A percentile compares a stretch with the other conserved stretches of the same genome.
phyloP scores from a whole-genome alignment of 2,113 vertebrate species.

The Calypte anna region DNA sequence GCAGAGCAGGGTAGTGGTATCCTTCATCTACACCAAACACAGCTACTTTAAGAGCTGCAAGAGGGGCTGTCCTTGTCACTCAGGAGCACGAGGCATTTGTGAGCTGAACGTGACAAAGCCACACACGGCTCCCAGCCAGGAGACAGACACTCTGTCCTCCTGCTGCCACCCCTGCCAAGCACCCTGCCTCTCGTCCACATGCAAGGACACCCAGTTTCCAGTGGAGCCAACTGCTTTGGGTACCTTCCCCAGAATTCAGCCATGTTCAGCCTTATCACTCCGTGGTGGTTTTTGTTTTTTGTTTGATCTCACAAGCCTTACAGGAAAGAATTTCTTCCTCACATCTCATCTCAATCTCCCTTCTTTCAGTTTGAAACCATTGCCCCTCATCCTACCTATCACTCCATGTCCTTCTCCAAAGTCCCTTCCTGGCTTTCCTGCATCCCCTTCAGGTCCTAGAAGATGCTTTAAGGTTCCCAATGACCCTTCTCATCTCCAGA shows the following conservation, averaged over 20 bases:
- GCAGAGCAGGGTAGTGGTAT: not conserved
- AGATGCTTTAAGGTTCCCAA: no score
- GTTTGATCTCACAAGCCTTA: no score
- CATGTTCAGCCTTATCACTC: not conserved
- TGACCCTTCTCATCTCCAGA: no score
- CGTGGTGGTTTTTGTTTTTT: no score
- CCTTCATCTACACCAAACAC: not conserved
- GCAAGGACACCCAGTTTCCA: not conserved
- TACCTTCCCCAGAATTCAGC: rapidly evolving
- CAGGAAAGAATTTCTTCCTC: no score
- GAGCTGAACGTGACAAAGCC: not conserved
- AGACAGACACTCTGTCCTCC: rapidly evolving
- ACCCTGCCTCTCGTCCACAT: not conserved
- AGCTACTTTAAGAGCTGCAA: not conserved
- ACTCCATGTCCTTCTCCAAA: no score
- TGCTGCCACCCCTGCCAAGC: not conserved
- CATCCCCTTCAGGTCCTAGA: no score
- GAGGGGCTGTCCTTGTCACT: not conserved
- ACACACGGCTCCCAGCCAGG: not conserved
- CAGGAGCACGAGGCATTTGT: not conserved
- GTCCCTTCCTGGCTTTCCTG: no score
- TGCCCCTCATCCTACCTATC: no score
- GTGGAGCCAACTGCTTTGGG: not conserved
- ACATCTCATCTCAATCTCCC: no score
- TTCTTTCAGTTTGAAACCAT: no score